Percentiles rank a stretch among this genome's conserved stretches.
Evolutionary conservation across 1,140 invertebrate genomes (phyloP).

Genomic region (Drosophila teissieri): DNA sequence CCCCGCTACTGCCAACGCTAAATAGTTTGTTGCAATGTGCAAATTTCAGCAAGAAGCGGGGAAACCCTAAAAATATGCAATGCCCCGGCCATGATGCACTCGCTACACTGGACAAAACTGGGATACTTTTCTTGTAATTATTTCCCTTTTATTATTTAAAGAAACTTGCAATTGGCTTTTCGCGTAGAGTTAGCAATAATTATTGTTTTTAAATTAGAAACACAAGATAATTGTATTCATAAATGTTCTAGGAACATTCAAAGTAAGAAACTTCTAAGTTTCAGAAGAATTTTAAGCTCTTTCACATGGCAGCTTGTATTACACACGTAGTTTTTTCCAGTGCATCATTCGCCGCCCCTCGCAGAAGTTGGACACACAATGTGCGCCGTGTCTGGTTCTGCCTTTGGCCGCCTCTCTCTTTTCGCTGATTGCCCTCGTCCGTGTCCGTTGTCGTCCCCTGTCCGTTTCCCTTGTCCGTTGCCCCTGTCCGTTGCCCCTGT

Average conservation of each 20-base stretch:
- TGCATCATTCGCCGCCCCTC: neutral
- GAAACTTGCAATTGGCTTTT: too few species aligned
- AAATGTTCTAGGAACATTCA: too few species aligned
- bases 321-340: neutral
- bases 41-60: conserved; percentile 20
- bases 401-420: conserved; percentile 32
- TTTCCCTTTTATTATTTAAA: too few species aligned
- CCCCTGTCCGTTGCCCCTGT: neutral
- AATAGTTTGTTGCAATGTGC: conserved; percentile 65
- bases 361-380: conserved; percentile 6
- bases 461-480: neutral
- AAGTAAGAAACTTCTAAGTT: too few species aligned
- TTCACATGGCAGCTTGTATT: neutral
- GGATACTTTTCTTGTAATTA: neutral
- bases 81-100: conserved; percentile 17
- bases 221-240: too few species aligned
- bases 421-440: conserved; percentile 58
- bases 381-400: conserved; percentile 39
- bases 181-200: too few species aligned
- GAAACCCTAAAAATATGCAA: conserved; percentile 75
- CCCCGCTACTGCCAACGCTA: conserved; percentile 42
- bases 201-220: too few species aligned
- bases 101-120: conserved; percentile 7
- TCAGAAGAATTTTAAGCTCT: too few species aligned
- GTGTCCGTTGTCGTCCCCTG: conserved; percentile 3